Evolutionary conservation across 1,140 invertebrate species (phyloP).

Genomic region (Gryllus bimaculatus): DNA sequence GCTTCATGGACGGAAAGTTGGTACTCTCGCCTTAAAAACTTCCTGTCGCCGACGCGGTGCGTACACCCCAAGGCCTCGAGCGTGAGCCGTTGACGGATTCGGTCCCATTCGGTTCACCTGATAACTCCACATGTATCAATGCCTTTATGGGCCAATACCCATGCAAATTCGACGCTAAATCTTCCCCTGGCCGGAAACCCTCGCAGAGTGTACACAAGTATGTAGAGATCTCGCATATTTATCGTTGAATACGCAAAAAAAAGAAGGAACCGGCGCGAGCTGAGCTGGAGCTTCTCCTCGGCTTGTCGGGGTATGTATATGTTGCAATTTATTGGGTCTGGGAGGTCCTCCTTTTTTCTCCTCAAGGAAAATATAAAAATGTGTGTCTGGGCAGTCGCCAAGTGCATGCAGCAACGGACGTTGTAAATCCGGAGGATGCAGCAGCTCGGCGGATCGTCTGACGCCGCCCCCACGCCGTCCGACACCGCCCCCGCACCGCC

Average conservation of each 20-base stretch:
- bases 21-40: neutral
- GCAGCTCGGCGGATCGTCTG: neutral
- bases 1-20: too few species aligned
- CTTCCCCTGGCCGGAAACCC: neutral
- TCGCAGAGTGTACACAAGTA: neutral
- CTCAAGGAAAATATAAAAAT: neutral
- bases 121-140: neutral
- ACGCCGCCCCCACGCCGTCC: neutral
- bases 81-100: neutral
- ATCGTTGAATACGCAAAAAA: neutral
- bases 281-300: neutral
- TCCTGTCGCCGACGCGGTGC: neutral
- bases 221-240: neutral
- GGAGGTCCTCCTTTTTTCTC: neutral
- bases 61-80: neutral
- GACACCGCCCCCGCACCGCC: too few species aligned
- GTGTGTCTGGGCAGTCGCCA: neutral
- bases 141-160: neutral
- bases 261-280: neutral
- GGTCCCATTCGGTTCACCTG: neutral
- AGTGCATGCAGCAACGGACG: constrained; percentile 2
- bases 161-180: neutral
- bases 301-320: neutral
- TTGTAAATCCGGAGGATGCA: neutral
- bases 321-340: neutral